Percentiles rank a stretch among this genome's conserved stretches.
Evolutionary conservation across 2,797 vertebrate species (phyloP).

Genomic region (Pyrocephalus nanus): DNA sequence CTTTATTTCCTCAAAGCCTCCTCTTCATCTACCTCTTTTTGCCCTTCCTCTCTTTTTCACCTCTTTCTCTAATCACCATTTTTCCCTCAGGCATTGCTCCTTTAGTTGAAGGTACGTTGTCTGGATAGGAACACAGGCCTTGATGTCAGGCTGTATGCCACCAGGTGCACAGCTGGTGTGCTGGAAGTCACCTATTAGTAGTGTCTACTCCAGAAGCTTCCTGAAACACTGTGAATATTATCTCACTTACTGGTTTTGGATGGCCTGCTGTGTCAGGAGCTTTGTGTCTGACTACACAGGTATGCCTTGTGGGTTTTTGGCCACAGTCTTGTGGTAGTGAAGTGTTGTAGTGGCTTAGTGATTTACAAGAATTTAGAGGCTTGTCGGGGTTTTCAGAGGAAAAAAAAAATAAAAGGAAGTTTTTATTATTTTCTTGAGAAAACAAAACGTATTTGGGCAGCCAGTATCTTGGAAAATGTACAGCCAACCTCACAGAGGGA

Average conservation of each 20-base stretch:
- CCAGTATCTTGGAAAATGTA: background rate
- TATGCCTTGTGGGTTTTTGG: background rate
- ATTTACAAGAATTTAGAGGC: background rate
- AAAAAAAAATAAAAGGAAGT: background rate
- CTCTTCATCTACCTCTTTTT: background rate
- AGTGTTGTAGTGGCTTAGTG: background rate
- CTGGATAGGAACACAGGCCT: background rate
- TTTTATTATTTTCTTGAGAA: background rate
- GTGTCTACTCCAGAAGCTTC: background rate
- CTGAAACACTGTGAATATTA: accelerated
- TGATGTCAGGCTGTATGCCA: background rate
- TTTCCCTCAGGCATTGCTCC: background rate
- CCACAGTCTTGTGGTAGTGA: background rate
- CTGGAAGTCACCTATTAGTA: background rate
- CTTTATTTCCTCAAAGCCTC: background rate
- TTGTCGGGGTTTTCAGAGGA: background rate
- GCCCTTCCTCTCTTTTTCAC: background rate
- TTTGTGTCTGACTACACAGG: accelerated
- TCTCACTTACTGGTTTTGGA: background rate
- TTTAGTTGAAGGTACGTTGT: background rate
- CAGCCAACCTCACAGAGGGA: background rate
- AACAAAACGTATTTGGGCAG: background rate
- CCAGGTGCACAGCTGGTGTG: background rate
- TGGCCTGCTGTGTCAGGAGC: background rate
- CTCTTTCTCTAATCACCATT: background rate